These are phyloP conservation scores for Orchesellides sinensis DNA, from an alignment of 2,888 invertebrate genomes.

Conservation along the genomic window DNA sequence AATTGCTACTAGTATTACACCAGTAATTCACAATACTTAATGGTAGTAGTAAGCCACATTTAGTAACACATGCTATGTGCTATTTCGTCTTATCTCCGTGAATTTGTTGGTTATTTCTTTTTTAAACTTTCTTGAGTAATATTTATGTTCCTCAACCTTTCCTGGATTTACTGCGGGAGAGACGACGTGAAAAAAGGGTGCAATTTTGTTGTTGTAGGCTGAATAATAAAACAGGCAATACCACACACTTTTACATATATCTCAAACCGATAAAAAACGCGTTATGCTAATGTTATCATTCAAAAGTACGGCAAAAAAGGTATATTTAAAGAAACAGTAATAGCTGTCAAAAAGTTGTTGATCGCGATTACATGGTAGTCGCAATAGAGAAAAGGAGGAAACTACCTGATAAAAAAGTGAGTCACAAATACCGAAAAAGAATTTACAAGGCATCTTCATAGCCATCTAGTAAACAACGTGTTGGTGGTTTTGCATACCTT, in stretches of 20 bases:
- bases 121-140: no score
- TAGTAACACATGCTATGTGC: constrained; percentile 40
- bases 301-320: no score
- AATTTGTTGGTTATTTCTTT: constrained; percentile 23
- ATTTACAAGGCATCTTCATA: neutral
- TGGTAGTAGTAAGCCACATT: constrained; percentile 1
- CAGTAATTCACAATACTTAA: no score
- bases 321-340: constrained; percentile 16
- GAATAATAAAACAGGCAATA: constrained; percentile 30
- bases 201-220: constrained; percentile 41
- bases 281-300: constrained; percentile 59
- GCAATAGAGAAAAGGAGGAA: neutral
- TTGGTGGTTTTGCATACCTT: constrained; percentile 8
- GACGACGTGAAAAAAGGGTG: constrained; percentile 52
- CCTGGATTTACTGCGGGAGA: constrained; percentile 26
- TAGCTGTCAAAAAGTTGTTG: constrained; percentile 7
- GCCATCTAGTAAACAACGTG: constrained; percentile 33
- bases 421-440: constrained; percentile 12
- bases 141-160: constrained; percentile 42
- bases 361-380: no score
- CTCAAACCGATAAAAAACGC: constrained; percentile 41
- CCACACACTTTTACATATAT: constrained; percentile 3
- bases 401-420: constrained; percentile 32
- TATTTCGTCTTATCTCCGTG: constrained; percentile 27
- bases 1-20: constrained; percentile 7